phyloP scores from a whole-genome alignment of 2,888 invertebrate species.

The Caenorhabditis parvicauda region DNA sequence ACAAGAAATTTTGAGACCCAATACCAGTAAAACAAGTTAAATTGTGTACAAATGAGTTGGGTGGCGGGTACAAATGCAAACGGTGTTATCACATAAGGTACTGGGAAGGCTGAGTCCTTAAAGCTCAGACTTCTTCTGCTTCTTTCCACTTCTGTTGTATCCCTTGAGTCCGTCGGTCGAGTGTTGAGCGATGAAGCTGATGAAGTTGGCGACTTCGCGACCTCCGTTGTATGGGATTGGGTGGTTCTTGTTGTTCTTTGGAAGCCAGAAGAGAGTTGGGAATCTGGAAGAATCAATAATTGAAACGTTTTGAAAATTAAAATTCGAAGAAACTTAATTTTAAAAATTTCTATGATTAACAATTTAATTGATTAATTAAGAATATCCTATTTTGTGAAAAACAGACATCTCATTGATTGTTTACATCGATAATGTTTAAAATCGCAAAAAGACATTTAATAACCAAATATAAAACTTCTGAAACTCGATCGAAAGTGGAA shows the following conservation, averaged over 20 bases:
- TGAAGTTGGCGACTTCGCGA: slow-evolving; percentile 85
- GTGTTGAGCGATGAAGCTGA: slow-evolving; percentile 89
- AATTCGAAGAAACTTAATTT: slow-evolving; percentile 1
- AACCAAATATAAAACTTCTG: too few relatives aligned
- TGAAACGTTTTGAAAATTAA: slow-evolving; percentile 1
- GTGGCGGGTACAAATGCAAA: too few relatives aligned
- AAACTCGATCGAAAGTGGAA: too few relatives aligned
- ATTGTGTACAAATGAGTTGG: slow-evolving; percentile 17
- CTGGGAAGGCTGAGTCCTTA: slow-evolving; percentile 23
- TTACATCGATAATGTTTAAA: too few relatives aligned
- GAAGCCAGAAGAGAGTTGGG: slow-evolving; percentile 93
- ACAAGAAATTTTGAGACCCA: neutral
- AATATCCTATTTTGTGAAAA: neutral
- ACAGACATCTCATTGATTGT: neutral
- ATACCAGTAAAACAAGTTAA: slow-evolving; percentile 10
- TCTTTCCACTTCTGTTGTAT: slow-evolving; percentile 80
- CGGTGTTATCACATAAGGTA: too few relatives aligned
- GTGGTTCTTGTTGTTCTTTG: slow-evolving; percentile 73
- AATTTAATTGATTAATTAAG: too few relatives aligned
- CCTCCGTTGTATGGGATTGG: slow-evolving; percentile 75
- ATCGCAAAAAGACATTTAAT: neutral
- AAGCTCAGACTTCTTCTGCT: slow-evolving; percentile 66
- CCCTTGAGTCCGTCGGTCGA: slow-evolving; percentile 83
- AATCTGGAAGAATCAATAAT: slow-evolving; percentile 69
- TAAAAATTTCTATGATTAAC: neutral